These are phyloP conservation scores for Pelochelys cantorii DNA, from an alignment of 2,797 vertebrate genomes.

Conservation along the genomic window DNA sequence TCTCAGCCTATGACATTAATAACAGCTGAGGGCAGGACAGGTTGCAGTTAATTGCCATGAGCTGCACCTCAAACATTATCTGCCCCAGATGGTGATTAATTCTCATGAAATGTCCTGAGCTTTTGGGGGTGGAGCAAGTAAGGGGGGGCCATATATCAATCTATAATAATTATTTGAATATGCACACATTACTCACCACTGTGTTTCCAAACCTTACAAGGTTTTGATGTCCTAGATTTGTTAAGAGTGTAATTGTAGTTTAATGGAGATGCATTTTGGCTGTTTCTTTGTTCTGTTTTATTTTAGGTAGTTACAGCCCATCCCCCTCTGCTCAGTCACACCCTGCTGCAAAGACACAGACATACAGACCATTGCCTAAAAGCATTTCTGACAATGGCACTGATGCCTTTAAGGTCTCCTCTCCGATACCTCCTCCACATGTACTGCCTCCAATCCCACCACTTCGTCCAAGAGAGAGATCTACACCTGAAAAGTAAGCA, in stretches of 20 bases:
- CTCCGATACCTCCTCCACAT: constrained; percentile 87
- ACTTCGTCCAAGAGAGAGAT: constrained; percentile 88
- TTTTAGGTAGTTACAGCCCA: constrained; percentile 86
- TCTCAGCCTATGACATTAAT: not conserved
- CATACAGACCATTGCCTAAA: constrained; percentile 93
- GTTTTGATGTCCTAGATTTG: not conserved
- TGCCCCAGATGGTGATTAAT: not conserved
- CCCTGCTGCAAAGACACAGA: constrained; percentile 93
- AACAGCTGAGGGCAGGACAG: not conserved
- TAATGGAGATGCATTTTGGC: not conserved
- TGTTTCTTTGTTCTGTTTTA: constrained; percentile 44
- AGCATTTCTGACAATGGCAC: constrained; percentile 89
- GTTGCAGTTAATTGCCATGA: constrained; percentile 5
- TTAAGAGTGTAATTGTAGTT: not conserved
- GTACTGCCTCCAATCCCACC: constrained; percentile 83
- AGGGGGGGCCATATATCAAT: not conserved
- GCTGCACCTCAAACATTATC: not conserved
- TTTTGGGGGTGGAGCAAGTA: not conserved
- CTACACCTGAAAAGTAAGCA: constrained; percentile 89
- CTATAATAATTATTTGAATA: not conserved
- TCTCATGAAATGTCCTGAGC: not conserved
- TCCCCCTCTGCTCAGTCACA: constrained; percentile 88
- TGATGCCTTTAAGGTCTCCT: constrained; percentile 81
- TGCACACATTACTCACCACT: not conserved
- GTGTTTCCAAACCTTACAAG: not conserved